phyloP scores from a whole-genome alignment of 2,113 vertebrate genomes.

The Mesocricetus auratus region DNA sequence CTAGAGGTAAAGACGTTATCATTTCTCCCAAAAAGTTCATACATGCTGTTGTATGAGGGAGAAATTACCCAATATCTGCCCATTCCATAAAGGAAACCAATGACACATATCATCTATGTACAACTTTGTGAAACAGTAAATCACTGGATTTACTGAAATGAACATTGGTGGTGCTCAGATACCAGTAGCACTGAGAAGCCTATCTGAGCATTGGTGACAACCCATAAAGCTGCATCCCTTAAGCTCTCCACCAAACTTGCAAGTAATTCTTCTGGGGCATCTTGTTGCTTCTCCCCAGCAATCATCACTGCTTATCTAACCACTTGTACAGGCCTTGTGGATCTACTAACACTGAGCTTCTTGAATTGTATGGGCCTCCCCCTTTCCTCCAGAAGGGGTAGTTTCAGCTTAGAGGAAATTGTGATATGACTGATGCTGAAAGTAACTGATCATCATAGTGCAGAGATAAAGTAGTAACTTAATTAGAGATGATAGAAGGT shows the following conservation, averaged over 20 bases:
- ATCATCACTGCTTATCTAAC: background rate
- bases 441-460: background rate
- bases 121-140: background rate
- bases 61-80: background rate
- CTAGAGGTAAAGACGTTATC: background rate
- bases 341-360: background rate
- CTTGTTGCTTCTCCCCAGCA: background rate
- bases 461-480: background rate
- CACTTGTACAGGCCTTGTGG: background rate
- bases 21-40: background rate
- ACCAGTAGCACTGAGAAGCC: background rate
- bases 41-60: background rate
- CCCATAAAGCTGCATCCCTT: background rate
- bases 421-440: background rate
- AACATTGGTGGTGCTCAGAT: background rate
- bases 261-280: background rate
- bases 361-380: background rate
- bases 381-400: background rate
- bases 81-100: background rate
- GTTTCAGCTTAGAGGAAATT: background rate
- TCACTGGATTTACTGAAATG: background rate
- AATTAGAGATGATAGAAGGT: background rate
- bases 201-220: background rate
- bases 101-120: background rate
- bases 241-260: background rate